These are phyloP conservation scores for Cynoglossus semilaevis DNA, from an alignment of 2,113 vertebrate species.

Conservation along the genomic window DNA sequence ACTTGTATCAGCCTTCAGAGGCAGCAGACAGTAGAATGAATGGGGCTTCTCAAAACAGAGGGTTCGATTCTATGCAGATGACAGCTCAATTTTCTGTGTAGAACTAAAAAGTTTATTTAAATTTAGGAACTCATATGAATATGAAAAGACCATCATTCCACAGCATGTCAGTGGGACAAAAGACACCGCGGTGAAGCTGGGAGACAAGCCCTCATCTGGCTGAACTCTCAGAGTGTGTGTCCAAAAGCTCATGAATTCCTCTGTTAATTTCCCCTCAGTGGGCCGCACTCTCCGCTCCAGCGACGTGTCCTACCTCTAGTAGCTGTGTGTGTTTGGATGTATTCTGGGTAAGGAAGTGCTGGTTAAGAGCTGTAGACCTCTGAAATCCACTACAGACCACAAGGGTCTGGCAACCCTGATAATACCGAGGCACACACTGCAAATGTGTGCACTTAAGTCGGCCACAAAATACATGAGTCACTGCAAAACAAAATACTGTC, in stretches of 20 bases:
- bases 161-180: constrained; percentile 61
- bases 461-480: background rate
- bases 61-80: constrained; percentile 40
- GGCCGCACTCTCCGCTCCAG: constrained; percentile 50
- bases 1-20: constrained; percentile 7
- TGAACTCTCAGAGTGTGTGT: constrained; percentile 56
- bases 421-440: background rate
- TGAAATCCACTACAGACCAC: constrained; percentile 11
- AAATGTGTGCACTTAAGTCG: background rate
- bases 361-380: constrained; percentile 24
- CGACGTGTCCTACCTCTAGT: constrained; percentile 58
- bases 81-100: constrained; percentile 54
- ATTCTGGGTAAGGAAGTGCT: constrained; percentile 50
- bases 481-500: background rate
- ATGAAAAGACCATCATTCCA: constrained; percentile 57
- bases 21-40: constrained; percentile 11
- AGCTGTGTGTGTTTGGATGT: constrained; percentile 53
- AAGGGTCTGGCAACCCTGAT: constrained; percentile 4
- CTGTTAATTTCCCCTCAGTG: constrained; percentile 65
- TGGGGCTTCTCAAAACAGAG: constrained; percentile 40
- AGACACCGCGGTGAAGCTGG: constrained; percentile 51
- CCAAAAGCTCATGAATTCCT: constrained; percentile 66
- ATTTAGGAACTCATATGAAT: constrained; percentile 51
- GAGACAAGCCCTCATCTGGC: constrained; percentile 61
- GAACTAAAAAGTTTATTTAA: constrained; percentile 24